Evolutionary conservation across 2,888 invertebrate genomes (phyloP), one percentile per base, ranked within the genome.

Genomic region (Pseudolycoriella hygida): DNA sequence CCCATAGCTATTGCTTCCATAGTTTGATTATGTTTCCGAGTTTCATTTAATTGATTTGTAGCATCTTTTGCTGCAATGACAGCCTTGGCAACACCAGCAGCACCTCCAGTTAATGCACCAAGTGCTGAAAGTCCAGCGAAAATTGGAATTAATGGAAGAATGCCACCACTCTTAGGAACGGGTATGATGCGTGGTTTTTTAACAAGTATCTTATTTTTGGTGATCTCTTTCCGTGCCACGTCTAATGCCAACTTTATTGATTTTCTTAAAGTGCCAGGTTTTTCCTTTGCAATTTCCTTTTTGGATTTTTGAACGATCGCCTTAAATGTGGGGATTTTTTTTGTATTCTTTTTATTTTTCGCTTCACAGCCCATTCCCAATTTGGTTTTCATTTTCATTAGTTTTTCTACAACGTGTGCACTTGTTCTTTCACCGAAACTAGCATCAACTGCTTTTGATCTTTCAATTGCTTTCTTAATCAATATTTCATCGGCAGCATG

Each of bases 1-100:
- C 61, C 59, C 20, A 59, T 43, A 18, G 56, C 58, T 39, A 60
- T 57, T 40, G 56, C 50, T 54, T 63, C 62, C 58, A 62, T 60
- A n/a, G 48, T 50, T 50, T 53, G 48, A 50, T 63, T 62, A 48
- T 60, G 61, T 4, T 58, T 52, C 42, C 53, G 45, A 18, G 48
- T 51, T 52, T 63, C 60, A 15, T 50, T 47, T 37, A 59, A 50
- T 48, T 55, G 46, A 49, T 56, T 48, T 53, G 54, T 52, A 10
- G 59, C 59, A 42, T 45, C 47, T 48, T 56, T 58, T 3, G 56
- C 53, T 44, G 59, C 53, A 48, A 57, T 59, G 11, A 59, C 53
- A 15, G 59, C 55, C 46, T 58, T 61, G 3, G 55, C 54, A 25
- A 62, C 55, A 44, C 56, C 56, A 12, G 59, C 54, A 30, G 57